Conservation (phyloP, 2,797 vertebrate species). For the Notolabrus celidotus region DNA sequence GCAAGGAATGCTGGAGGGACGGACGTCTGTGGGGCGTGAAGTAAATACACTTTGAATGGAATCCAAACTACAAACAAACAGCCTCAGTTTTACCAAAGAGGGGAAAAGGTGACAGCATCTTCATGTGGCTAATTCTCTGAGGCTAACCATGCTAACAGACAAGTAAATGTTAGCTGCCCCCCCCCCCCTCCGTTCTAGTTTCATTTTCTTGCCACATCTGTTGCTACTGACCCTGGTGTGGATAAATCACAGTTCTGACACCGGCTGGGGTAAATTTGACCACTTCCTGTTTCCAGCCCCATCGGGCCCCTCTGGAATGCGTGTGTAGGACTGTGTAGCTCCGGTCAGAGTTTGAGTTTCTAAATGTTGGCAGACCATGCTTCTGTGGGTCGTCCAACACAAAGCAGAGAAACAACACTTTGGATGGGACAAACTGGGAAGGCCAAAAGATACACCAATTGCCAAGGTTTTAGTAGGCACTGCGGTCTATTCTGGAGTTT, state of each 20-base stretch:
- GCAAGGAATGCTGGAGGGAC: slow-evolving; percentile 58
- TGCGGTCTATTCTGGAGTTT: slow-evolving; percentile 7
- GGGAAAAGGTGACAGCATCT: slow-evolving; percentile 35
- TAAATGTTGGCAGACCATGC: slow-evolving; percentile 77
- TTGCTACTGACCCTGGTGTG: slow-evolving; percentile 75
- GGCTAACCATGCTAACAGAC: slow-evolving; percentile 25
- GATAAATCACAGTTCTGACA: slow-evolving; percentile 80
- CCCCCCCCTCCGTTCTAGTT: slow-evolving; percentile 23
- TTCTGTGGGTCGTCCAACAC: slow-evolving; percentile 63
- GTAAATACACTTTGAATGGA: slow-evolving; percentile 68
- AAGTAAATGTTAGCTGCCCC: slow-evolving; percentile 37
- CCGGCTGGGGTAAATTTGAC: slow-evolving; percentile 79
- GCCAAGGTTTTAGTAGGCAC: not conserved
- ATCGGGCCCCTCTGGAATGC: slow-evolving; percentile 82
- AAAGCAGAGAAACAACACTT: slow-evolving; percentile 61
- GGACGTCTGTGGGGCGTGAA: slow-evolving; percentile 53
- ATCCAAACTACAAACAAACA: slow-evolving; percentile 65
- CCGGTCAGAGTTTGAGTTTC: slow-evolving; percentile 76
- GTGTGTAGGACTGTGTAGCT: slow-evolving; percentile 65
- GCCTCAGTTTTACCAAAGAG: slow-evolving; percentile 23
- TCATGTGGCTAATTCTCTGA: slow-evolving; percentile 3
- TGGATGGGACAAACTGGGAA: slow-evolving; percentile 33
- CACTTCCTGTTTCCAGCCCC: slow-evolving; percentile 84
- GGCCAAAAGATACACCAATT: slow-evolving; percentile 16
- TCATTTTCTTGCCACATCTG: slow-evolving; percentile 79